phyloP scores from a whole-genome alignment of 2,113 vertebrate genomes.

The Poeciliopsis occidentalis region DNA sequence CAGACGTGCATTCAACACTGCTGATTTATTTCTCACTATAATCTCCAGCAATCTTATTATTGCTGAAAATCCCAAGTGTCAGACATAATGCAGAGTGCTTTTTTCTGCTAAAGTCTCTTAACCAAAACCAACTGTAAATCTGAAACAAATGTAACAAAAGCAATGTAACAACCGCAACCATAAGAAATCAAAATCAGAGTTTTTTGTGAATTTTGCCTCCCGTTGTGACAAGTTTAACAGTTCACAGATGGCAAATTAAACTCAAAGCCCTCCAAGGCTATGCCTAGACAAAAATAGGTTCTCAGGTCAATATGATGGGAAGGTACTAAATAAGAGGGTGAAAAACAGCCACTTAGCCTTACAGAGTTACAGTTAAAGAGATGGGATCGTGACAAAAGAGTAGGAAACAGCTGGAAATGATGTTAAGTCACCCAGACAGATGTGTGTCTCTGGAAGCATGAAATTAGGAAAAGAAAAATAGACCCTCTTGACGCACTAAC shows the following conservation, averaged over 20 bases:
- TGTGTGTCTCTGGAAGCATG: conserved; percentile 14
- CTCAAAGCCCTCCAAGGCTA: conserved; percentile 51
- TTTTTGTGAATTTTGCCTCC: conserved; percentile 37
- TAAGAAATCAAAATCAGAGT: conserved; percentile 21
- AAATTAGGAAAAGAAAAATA: conserved; percentile 16
- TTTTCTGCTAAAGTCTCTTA: background rate
- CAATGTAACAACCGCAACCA: conserved; percentile 1
- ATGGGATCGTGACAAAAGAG: conserved; percentile 37
- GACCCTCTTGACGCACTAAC: conserved; percentile 10
- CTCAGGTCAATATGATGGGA: conserved; percentile 53
- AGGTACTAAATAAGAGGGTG: conserved; percentile 37
- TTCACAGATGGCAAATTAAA: conserved; percentile 69
- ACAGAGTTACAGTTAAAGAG: conserved; percentile 13
- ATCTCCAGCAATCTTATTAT: background rate
- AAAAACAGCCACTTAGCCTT: conserved; percentile 31
- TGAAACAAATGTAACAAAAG: background rate
- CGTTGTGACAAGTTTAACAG: conserved; percentile 73
- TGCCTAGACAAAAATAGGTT: conserved; percentile 56
- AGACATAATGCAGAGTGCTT: background rate
- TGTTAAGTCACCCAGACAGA: conserved; percentile 27
- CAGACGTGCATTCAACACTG: background rate
- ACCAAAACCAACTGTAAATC: background rate
- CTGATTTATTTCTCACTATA: background rate
- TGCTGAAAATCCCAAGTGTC: background rate
- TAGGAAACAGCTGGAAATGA: conserved; percentile 47